Conservation (phyloP, 1,140 invertebrate species). For the Armadillidium nasatum region DNA sequence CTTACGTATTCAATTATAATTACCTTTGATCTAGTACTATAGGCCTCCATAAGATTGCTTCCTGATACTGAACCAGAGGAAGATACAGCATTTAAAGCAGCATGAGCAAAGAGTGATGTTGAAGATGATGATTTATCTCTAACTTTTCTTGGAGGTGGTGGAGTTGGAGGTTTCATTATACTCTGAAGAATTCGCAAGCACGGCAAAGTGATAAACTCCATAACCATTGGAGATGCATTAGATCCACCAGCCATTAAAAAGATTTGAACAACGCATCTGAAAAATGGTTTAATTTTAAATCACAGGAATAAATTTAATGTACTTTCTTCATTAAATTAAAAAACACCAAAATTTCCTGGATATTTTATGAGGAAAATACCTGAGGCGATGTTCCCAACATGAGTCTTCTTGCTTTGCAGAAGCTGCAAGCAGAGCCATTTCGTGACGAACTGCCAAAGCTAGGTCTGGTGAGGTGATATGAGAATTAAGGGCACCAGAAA, state of each 20-base stretch:
- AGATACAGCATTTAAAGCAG: constrained; percentile 15
- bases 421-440: constrained; percentile 80
- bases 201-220: constrained; percentile 71
- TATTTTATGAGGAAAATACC: constrained; percentile 48
- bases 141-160: constrained; percentile 36
- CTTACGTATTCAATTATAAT: too few species aligned
- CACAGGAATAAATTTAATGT: too few species aligned
- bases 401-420: constrained; percentile 86
- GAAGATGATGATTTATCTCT: constrained; percentile 35
- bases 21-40: constrained; percentile 38
- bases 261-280: constrained; percentile 71
- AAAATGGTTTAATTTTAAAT: too few species aligned
- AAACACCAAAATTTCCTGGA: neutral
- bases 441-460: constrained; percentile 72
- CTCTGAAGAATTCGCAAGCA: constrained; percentile 77
- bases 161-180: constrained; percentile 62
- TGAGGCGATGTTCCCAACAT: constrained; percentile 89
- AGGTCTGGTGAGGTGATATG: constrained; percentile 59
- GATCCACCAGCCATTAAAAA: constrained; percentile 68
- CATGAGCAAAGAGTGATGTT: constrained; percentile 5
- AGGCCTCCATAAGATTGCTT: constrained; percentile 32
- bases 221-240: constrained; percentile 66
- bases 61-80: neutral
- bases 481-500: constrained; percentile 55
- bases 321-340: too few species aligned